A percentile compares a stretch with the other conserved stretches of the same genome.
Evolutionary conservation across 2,888 invertebrate species (phyloP).

Genomic region (Melipona bicolor): DNA sequence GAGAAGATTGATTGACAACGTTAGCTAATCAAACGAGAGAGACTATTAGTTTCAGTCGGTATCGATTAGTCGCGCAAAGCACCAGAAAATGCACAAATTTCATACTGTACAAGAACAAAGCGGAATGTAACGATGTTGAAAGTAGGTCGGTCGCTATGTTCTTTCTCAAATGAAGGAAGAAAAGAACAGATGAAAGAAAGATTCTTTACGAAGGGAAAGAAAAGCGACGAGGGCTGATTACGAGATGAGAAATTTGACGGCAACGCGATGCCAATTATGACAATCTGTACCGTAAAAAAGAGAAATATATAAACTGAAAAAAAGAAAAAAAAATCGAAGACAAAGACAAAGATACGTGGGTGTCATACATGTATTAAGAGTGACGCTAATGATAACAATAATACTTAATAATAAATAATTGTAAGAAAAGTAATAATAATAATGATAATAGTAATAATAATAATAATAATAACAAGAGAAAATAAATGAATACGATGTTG

Average conservation of each 20-base stretch:
- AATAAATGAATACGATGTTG: slow-evolving; percentile 56
- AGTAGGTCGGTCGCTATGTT: not conserved
- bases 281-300: slow-evolving; percentile 80
- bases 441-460: slow-evolving; percentile 39
- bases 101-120: slow-evolving; percentile 56
- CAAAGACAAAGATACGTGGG: slow-evolving; percentile 53
- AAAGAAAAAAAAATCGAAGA: slow-evolving; percentile 24
- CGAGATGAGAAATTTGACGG: slow-evolving; percentile 52
- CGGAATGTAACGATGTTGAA: slow-evolving; percentile 21
- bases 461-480: slow-evolving; percentile 53
- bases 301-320: slow-evolving; percentile 30
- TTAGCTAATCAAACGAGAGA: not conserved
- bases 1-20: not conserved
- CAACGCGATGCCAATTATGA: slow-evolving; percentile 78
- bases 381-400: slow-evolving; percentile 65
- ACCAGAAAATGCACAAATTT: slow-evolving; percentile 71
- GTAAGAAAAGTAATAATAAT: slow-evolving; percentile 59
- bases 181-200: not conserved
- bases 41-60: not conserved
- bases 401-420: slow-evolving; percentile 52
- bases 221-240: slow-evolving; percentile 18
- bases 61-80: not conserved
- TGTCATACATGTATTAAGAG: slow-evolving; percentile 37
- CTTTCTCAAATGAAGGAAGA: not conserved
- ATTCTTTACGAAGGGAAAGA: not conserved